Percentiles rank a stretch among this genome's conserved stretches.
phyloP scores from a whole-genome alignment of 2,888 invertebrate species.

The Agelastica alni region DNA sequence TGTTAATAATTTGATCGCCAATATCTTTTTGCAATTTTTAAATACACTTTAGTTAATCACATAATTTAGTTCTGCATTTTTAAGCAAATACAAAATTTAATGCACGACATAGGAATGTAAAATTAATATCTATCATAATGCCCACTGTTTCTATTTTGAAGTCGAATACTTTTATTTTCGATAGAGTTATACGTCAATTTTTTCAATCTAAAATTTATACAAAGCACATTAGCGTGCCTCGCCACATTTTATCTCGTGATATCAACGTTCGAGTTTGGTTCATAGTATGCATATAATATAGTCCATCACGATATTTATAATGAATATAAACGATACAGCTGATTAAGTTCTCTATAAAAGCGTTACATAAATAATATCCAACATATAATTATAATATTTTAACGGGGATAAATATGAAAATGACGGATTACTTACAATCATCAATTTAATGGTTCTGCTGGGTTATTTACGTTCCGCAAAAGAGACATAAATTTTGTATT shows the following conservation, averaged over 20 bases:
- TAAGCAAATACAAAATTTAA: too few species aligned
- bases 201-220: not conserved
- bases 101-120: too few species aligned
- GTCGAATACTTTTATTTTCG: too few species aligned
- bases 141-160: too few species aligned
- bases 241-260: not conserved
- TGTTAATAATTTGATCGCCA: too few species aligned
- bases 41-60: too few species aligned
- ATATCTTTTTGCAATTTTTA: too few species aligned
- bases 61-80: too few species aligned
- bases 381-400: slow-evolving; percentile 14
- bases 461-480: slow-evolving; percentile 7
- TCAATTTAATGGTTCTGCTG: slow-evolving; percentile 9
- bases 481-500: slow-evolving; percentile 6
- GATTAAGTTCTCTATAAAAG: slow-evolving; percentile 9
- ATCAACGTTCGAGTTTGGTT: not conserved
- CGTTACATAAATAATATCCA: slow-evolving; percentile 11
- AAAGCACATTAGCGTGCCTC: slow-evolving; percentile 2
- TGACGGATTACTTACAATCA: slow-evolving; percentile 14
- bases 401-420: slow-evolving; percentile 15
- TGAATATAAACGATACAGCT: slow-evolving; percentile 16
- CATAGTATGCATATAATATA: slow-evolving; percentile 8
- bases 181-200: too few species aligned
- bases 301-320: slow-evolving; percentile 7
- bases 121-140: too few species aligned